Evolutionary conservation across 1,140 invertebrate species (phyloP).

Genomic region (Zaprionus taronus): DNA sequence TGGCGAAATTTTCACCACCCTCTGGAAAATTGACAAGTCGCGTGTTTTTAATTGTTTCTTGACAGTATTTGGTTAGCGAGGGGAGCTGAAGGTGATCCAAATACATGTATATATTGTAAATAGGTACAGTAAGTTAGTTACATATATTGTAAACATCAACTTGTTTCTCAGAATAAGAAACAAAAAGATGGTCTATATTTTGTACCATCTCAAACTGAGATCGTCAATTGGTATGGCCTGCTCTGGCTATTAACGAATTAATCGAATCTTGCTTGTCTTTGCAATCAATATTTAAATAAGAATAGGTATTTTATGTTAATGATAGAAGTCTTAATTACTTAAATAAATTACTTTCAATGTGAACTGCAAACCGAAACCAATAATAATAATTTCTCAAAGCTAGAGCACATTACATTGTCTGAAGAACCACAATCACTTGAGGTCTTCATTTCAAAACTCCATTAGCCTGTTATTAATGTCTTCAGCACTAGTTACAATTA

Average conservation of each 20-base stretch:
- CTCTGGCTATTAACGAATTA: not conserved
- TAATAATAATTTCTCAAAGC: not conserved
- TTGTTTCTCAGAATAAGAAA: not conserved
- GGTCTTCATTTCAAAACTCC: not conserved
- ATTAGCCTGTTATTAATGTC: not conserved
- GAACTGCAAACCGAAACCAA: not conserved
- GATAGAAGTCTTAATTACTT: not conserved
- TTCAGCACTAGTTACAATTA: not conserved
- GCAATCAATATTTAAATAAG: not conserved
- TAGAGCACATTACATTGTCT: not conserved
- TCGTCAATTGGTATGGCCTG: not conserved
- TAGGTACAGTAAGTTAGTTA: not conserved
- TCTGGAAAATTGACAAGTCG: conserved; percentile 59
- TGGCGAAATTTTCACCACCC: conserved; percentile 30
- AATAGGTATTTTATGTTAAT: not conserved
- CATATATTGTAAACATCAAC: not conserved
- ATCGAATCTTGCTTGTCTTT: not conserved
- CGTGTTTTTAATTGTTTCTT: conserved; percentile 68
- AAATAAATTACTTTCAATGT: not conserved
- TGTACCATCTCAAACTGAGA: not conserved
- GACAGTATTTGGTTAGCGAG: conserved; percentile 18
- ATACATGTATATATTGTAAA: not conserved
- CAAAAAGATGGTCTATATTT: not conserved
- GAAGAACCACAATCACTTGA: not conserved
- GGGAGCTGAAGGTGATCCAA: not conserved